Evolutionary conservation across 2,113 vertebrate species (phyloP).

Genomic region (Dromas ardeola): DNA sequence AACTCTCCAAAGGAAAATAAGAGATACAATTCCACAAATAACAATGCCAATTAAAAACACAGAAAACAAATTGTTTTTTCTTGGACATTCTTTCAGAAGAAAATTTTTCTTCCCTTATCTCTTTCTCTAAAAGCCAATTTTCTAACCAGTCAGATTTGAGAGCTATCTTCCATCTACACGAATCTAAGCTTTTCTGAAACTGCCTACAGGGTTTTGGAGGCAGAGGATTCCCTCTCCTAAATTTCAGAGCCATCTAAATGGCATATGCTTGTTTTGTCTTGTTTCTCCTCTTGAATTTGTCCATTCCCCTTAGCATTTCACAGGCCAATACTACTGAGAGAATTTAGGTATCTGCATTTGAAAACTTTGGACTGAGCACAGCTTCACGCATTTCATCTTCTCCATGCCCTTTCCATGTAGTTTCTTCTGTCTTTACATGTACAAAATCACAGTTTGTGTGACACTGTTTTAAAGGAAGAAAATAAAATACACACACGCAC

Average conservation of each 20-base stretch:
- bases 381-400: background rate
- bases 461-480: conserved; percentile 37
- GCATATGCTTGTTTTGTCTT: background rate
- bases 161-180: background rate
- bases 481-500: conserved; percentile 46
- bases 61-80: background rate
- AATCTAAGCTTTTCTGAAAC: background rate
- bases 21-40: conserved; percentile 15
- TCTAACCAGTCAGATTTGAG: background rate
- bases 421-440: background rate
- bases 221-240: background rate
- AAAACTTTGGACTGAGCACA: conserved; percentile 22
- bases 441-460: conserved; percentile 30
- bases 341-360: background rate
- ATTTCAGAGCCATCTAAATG: background rate
- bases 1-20: conserved; percentile 36
- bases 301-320: background rate
- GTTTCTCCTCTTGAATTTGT: background rate
- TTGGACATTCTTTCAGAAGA: background rate
- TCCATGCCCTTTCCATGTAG: background rate
- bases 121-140: conserved; percentile 2
- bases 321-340: background rate
- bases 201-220: background rate
- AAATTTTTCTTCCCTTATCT: background rate
- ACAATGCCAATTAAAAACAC: conserved; percentile 1